Evolutionary conservation across 2,888 invertebrate species (phyloP), one percentile per base, ranked within the genome.

Genomic region (Campoplex nolae): DNA sequence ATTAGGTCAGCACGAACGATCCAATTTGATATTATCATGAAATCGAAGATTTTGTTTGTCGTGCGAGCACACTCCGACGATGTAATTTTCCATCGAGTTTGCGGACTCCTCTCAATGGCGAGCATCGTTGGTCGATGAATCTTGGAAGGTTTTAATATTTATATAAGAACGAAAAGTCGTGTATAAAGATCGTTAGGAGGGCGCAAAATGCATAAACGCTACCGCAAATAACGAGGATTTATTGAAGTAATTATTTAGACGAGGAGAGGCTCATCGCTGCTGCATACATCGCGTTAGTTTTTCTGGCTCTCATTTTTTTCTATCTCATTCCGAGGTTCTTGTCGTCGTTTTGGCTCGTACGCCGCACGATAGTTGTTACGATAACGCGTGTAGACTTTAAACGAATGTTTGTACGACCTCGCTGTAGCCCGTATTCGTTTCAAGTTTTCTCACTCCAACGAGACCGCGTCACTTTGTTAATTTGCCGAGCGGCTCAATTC

Each of bases 401-500:
- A 45, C 56, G 67, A 58, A 65, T 80, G 85, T 89, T 89, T 88
- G 84, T 54, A 38, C 79, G 84, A 82, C 88, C 83, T 83, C 86
- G 81, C 73, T 58, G n/a, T 23, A 51, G 75, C 42, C 68, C 79
- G 79, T 78, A 76, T 82, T 77, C 78, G 68, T 73, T 88, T 84
- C 67, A 65, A 71, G 62, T 77, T 85, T 84, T 83, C 68, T 77
- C 71, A 35, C 51, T 28, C 76, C 85, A 86, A 89, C 70, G 75
- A 76, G 81, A 80, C 68, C 70, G 78, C 70, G 78, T 70, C 73
- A 84, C 88, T 87, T 75, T 90, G 90, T 92, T 91, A 89, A 89
- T 90, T 89, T 90, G 88, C 86, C 75, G 85, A 90, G 86, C 87
- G 76, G 88, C 90, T 89, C 90, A 92, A 92, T 92, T 92, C 91